Base-by-base conservation (phyloP, 2,797 vertebrate genomes). In the Acrossocheilus wenchowensis region DNA sequence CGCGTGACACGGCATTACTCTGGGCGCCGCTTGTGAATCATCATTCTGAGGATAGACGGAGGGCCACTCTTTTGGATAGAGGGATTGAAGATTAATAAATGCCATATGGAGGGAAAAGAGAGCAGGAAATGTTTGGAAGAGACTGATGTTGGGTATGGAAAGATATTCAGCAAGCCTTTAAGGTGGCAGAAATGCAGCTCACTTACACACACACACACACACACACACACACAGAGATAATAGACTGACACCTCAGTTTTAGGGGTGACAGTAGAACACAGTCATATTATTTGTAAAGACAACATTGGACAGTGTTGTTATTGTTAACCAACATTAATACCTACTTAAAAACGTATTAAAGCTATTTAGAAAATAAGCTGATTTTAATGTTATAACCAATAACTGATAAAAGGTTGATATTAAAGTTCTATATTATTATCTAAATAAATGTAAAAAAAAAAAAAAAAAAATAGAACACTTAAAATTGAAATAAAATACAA, bases 1-100 rank as follows among this genome's bases (percentile, higher is more conserved):
- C 11, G 78, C 15, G 79, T 60, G 73, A 86, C 68, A 77, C 19
- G 19, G 71, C 74, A 78, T 83, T 82, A 64, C 75, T 82, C 86
- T 41, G 82, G 68, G 83, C 83, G 60, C 68, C 52, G 81, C 60
- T 75, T 80, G 89, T 81, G 78, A 84, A 85, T 89, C 83, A 89
- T 12, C 7, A 41, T 54, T 73, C 50, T 26, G 64, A 75, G 72
- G 73, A 86, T 14, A 62, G 71, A 83, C n/a, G 54, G 26, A 86
- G 41, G 69, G 60, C 45, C 30, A 87, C 60, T 84, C 74, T 43
- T 77, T 72, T 30, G 34, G 52, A 68, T 66, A 82, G 78, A 69
- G 78, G 45, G 48, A 78, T 23, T 50, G 34, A 60, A 81, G 54
- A 80, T 62, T 81, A 75, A 85, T 88, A 88, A 90, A 89, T 71